A percentile compares a stretch with the other conserved stretches of the same genome.
These are phyloP conservation scores for Eulemur macaco DNA, from an alignment of 2,113 vertebrate species.

Conservation along the genomic window DNA sequence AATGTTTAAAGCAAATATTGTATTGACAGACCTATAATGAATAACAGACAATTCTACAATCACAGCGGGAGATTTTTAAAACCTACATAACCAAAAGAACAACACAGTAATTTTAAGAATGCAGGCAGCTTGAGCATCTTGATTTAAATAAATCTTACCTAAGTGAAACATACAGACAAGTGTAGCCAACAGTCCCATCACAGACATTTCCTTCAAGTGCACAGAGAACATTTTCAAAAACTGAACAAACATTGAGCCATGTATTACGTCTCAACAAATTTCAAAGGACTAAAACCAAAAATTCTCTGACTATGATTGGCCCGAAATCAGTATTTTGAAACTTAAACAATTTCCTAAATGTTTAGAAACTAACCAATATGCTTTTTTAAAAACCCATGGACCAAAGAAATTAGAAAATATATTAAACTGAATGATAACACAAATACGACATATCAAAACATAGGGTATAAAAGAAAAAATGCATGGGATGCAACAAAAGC, in stretches of 20 bases:
- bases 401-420: not conserved
- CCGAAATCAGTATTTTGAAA: not conserved
- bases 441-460: not conserved
- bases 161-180: not conserved
- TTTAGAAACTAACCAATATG: not conserved
- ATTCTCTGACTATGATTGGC: not conserved
- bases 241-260: not conserved
- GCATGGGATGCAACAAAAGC: not conserved
- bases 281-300: not conserved
- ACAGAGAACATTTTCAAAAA: not conserved
- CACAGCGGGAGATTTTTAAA: not conserved
- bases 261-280: not conserved
- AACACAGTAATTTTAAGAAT: not conserved
- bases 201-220: not conserved
- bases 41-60: not conserved
- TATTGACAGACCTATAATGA: not conserved
- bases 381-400: not conserved
- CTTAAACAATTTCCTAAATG: not conserved
- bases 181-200: not conserved
- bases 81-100: not conserved
- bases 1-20: not conserved
- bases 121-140: not conserved
- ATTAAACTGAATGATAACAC: not conserved
- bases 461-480: not conserved
- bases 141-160: not conserved